Evolutionary conservation across 2,113 vertebrate species (phyloP).

Genomic region (Patagioenas fasciata): DNA sequence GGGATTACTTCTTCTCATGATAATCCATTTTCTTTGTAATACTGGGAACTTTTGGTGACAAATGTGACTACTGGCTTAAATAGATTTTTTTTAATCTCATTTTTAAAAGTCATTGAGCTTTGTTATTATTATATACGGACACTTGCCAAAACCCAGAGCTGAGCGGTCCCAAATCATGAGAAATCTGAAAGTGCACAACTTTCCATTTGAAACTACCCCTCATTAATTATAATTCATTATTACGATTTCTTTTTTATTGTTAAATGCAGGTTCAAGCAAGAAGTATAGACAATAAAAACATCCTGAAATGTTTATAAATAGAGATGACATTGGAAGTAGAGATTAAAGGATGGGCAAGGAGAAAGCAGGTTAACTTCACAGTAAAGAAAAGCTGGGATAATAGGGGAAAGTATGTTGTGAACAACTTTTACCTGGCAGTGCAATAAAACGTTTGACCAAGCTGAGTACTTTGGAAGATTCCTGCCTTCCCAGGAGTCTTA

Average conservation of each 20-base stretch:
- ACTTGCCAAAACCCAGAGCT: not conserved
- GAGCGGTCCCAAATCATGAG: not conserved
- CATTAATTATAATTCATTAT: not conserved
- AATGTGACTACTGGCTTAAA: not conserved
- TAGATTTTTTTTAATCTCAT: not conserved
- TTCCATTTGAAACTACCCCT: not conserved
- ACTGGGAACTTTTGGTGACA: conserved; percentile 23
- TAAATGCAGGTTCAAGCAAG: not conserved
- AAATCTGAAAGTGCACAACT: not conserved
- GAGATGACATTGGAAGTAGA: not conserved
- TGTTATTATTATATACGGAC: conserved; percentile 20
- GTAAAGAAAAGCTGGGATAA: not conserved
- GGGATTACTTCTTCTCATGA: conserved; percentile 41
- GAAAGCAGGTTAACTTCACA: not conserved
- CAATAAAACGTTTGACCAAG: not conserved
- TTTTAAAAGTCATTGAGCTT: conserved; percentile 41
- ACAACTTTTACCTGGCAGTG: not conserved
- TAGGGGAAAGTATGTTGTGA: not conserved
- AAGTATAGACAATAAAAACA: not conserved
- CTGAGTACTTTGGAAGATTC: not conserved
- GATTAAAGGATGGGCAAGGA: not conserved
- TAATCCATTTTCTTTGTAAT: conserved; percentile 53
- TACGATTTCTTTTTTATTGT: not conserved
- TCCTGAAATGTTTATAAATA: not conserved
- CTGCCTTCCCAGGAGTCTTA: not conserved